Conservation (phyloP, 2,113 vertebrate genomes). For the Elgaria multicarinata region DNA sequence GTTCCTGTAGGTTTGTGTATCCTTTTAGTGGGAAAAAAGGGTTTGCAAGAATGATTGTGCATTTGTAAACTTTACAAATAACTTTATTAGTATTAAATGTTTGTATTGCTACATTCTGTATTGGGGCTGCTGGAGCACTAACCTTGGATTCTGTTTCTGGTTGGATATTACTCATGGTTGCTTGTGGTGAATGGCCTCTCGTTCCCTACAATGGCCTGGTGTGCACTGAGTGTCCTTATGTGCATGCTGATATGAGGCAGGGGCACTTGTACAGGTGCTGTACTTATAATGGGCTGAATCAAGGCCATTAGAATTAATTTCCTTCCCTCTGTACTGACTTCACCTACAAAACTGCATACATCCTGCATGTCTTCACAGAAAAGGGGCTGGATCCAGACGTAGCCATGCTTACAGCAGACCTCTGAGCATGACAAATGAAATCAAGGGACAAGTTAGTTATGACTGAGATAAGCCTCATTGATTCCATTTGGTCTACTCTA, state of each 20-base stretch:
- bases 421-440: too few relatives aligned
- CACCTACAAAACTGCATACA: rapidly evolving
- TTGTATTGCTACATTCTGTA: conserved; percentile 28
- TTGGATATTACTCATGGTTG: neutral
- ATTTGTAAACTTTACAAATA: conserved; percentile 55
- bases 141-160: neutral
- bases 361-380: neutral
- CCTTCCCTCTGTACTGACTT: neutral
- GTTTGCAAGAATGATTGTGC: conserved; percentile 30
- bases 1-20: conserved; percentile 52
- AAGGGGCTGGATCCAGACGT: neutral
- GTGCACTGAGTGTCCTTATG: neutral
- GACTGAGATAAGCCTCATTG: too few relatives aligned
- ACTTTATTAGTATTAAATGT: conserved; percentile 31
- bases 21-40: conserved; percentile 37
- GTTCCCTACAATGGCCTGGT: neutral
- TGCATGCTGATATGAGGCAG: too few relatives aligned
- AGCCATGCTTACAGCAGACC: neutral
- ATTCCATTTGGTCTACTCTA: neutral
- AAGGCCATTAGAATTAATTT: neutral
- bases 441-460: too few relatives aligned
- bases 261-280: neutral
- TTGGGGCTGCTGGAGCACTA: neutral
- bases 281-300: neutral
- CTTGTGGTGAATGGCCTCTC: neutral